Evolutionary conservation across 2,113 vertebrate genomes (phyloP).

Genomic region (Pterocles burchelli): DNA sequence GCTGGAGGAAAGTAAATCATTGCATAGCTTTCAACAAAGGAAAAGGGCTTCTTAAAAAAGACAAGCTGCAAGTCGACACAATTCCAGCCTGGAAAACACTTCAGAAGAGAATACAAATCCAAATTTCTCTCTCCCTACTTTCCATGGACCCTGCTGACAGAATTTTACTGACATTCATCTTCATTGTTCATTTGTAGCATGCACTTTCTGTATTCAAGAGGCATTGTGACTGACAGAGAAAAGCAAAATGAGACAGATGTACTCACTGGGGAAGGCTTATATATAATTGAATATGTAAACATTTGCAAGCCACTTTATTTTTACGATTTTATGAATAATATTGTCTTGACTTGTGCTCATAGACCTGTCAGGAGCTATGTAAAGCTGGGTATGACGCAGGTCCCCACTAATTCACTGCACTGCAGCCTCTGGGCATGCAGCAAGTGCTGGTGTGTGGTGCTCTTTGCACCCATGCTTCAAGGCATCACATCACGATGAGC

Average conservation of each 20-base stretch:
- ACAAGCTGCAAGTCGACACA: neutral
- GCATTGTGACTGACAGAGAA: conserved; percentile 32
- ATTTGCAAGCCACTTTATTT: conserved; percentile 34
- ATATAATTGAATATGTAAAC: conserved; percentile 31
- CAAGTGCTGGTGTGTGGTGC: fast-evolving
- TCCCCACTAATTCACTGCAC: neutral
- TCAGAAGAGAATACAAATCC: neutral
- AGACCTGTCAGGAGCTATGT: neutral
- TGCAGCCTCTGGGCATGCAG: neutral
- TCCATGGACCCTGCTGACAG: neutral
- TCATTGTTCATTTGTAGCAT: neutral
- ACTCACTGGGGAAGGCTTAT: conserved; percentile 21
- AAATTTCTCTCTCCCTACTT: neutral
- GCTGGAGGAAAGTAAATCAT: neutral
- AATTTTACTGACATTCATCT: neutral
- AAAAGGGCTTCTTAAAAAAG: neutral
- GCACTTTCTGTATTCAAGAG: neutral
- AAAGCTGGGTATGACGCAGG: neutral
- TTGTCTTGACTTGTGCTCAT: neutral
- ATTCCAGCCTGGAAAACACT: neutral
- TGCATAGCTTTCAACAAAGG: neutral
- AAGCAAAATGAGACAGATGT: neutral
- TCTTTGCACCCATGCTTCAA: neutral
- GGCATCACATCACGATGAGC: fast-evolving
- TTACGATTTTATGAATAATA: neutral